Percentiles rank a stretch among this genome's conserved stretches.
phyloP scores from a whole-genome alignment of 2,113 vertebrate genomes.

The Empidonax traillii region DNA sequence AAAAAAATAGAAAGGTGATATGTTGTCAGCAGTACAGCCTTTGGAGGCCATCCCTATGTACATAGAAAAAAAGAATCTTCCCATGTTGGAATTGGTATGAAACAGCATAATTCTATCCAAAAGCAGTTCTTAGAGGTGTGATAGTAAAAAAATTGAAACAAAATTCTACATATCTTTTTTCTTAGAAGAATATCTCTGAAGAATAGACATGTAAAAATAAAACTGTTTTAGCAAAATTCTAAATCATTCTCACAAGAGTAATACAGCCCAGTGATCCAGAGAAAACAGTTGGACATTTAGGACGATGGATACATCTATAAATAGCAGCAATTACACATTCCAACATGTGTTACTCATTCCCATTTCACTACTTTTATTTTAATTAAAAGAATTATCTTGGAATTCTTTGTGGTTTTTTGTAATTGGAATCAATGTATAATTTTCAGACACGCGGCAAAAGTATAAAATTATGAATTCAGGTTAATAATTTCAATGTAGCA shows the following conservation, averaged over 20 bases:
- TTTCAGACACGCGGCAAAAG: not conserved
- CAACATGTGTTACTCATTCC: not conserved
- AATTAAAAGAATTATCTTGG: not conserved
- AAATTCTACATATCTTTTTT: not conserved
- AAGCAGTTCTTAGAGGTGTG: not conserved
- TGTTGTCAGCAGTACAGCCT: not conserved
- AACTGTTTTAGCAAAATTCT: not conserved
- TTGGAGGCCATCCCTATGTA: not conserved
- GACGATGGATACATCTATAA: not conserved
- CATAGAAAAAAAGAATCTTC: not conserved
- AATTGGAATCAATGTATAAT: not conserved
- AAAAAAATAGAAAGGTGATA: not conserved
- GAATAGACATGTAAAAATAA: not conserved
- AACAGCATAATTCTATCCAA: not conserved
- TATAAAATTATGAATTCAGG: not conserved
- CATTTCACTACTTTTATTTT: not conserved
- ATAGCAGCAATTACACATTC: not conserved
- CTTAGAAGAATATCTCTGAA: not conserved
- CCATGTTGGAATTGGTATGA: not conserved
- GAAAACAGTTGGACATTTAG: not conserved
- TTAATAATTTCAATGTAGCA: not conserved
- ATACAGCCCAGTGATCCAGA: not conserved
- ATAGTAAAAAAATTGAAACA: not conserved
- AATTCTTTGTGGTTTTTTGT: not conserved
- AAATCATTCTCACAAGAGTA: not conserved